Evolutionary conservation across 2,113 vertebrate species (phyloP).

Genomic region (Pollimyrus isidori): DNA sequence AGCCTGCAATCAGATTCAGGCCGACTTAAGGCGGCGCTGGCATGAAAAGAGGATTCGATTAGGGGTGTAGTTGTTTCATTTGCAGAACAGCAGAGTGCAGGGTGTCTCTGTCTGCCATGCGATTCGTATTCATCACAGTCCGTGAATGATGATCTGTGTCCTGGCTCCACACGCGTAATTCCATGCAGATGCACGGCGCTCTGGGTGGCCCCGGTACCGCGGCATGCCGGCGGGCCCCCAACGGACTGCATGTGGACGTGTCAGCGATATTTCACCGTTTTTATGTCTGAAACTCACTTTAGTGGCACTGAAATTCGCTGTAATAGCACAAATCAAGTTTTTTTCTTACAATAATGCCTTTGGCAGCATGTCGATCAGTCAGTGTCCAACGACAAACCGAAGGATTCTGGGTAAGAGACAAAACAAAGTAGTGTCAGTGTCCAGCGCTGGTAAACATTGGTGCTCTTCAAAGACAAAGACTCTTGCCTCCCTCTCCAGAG

Average conservation of each 20-base stretch:
- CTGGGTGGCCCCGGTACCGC: conserved; percentile 38
- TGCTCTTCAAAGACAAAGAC: neutral
- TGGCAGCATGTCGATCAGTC: neutral
- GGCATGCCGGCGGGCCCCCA: neutral
- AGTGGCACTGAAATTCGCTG: neutral
- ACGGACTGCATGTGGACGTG: neutral
- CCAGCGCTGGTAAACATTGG: neutral
- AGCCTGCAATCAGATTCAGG: conserved; percentile 65
- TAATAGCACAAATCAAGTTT: neutral
- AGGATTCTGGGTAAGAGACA: neutral
- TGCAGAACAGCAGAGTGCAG: conserved; percentile 65
- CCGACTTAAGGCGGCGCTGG: conserved; percentile 64
- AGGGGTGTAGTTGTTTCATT: conserved; percentile 70
- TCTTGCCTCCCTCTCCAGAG: neutral
- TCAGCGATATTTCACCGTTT: conserved; percentile 15
- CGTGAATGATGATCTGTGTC: conserved; percentile 60
- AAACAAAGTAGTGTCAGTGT: neutral
- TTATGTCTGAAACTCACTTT: conserved; percentile 27
- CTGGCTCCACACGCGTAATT: conserved; percentile 56
- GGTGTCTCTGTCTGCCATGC: conserved; percentile 61
- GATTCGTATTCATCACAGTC: conserved; percentile 63
- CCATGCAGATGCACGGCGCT: conserved; percentile 58
- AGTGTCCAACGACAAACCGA: neutral
- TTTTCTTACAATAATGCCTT: neutral
- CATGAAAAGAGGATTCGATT: conserved; percentile 69